phyloP scores from a whole-genome alignment of 2,888 invertebrate genomes.

The Andrena chrysosceles region DNA sequence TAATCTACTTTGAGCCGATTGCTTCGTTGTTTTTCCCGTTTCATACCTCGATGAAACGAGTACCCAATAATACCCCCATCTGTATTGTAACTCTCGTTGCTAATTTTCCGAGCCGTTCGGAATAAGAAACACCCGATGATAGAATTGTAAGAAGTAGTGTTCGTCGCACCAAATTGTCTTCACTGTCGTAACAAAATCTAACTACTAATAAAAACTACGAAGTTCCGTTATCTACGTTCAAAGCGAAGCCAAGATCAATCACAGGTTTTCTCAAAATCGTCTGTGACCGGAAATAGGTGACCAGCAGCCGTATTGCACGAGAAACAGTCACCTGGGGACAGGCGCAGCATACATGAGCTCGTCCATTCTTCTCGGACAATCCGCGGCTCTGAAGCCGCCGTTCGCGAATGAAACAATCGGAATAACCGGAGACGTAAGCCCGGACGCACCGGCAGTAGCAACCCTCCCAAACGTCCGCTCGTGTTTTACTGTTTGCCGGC shows the following conservation, averaged over 20 bases:
- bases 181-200: too few species aligned
- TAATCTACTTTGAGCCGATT: slow-evolving; percentile 4
- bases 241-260: not conserved
- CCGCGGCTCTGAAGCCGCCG: slow-evolving; percentile 12
- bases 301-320: too few species aligned
- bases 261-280: not conserved
- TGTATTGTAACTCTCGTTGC: too few species aligned
- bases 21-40: slow-evolving; percentile 26
- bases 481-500: slow-evolving; percentile 76
- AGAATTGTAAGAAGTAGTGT: too few species aligned
- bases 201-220: too few species aligned
- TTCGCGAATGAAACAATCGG: slow-evolving; percentile 57
- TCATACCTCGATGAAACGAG: not conserved
- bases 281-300: not conserved
- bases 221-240: too few species aligned
- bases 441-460: slow-evolving; percentile 22
- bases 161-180: too few species aligned
- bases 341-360: not conserved
- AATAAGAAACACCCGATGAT: too few species aligned
- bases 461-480: slow-evolving; percentile 62
- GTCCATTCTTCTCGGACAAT: slow-evolving; percentile 41
- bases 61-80: too few species aligned
- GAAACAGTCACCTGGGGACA: not conserved
- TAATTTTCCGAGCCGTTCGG: too few species aligned
- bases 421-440: slow-evolving; percentile 57